Evolutionary conservation across 2,888 invertebrate genomes (phyloP), one percentile per base, ranked within the genome.

Genomic region (Chrysolina americana): DNA sequence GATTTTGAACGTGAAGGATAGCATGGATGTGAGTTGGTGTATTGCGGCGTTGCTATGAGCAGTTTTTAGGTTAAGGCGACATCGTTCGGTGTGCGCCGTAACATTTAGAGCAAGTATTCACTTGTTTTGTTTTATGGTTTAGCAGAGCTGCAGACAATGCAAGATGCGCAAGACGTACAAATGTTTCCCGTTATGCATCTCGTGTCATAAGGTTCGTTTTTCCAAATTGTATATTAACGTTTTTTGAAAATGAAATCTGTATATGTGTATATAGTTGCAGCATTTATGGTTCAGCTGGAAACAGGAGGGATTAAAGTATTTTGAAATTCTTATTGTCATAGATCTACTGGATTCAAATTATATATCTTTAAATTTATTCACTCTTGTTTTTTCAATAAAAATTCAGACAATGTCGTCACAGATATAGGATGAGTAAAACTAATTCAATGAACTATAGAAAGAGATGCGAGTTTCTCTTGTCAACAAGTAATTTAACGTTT

Each of bases 141-240:
- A 78, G 76, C 84, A 85, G 83, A 83, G 76, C 78, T 85, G 86
- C 81, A 82, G 83, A 79, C 81, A 81, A 78, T 85, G 85, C 81
- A 84, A 84, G 79, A 81, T 78, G 77, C 80, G 77, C 73, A 84
- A 85, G 83, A 83, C 81, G 21, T 84, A 81, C 81, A 82, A 80
- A 79, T 82, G 84, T 83, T 85, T 86, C 79, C 80, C 81, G 65
- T 81, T 85, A 71, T 86, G 85, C 81, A 79, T 78, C 73, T 80
- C 79, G 76, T 85, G 85, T 79, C 81, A 82, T 78, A 83, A 85
- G 83, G 85, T 85, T 81, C 78, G 83, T 82, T 73, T 56, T 47
- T 68, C 50, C n/a, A 66, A 66, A 56, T 68, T 68, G 13, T 21
- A 21, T 28, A n/a, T 36, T 17, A 5, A 66, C 44, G 1, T 23